Conservation (phyloP, 2,797 vertebrate species). For the Pangasius sanitwongsei region DNA sequence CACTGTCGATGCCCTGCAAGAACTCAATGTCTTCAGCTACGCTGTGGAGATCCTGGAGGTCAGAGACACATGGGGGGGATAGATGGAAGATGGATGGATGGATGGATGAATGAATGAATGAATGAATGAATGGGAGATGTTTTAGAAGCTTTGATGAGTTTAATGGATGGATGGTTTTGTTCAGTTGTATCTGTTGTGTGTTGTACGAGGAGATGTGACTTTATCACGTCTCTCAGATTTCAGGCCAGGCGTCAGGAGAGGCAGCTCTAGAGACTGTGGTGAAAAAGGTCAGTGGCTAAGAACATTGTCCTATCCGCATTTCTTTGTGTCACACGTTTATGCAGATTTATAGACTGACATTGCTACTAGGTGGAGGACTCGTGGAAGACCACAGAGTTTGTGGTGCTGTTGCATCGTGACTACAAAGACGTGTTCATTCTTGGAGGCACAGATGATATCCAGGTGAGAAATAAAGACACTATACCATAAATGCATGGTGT, state of each 20-base stretch:
- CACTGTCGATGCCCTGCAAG: slow-evolving; percentile 71
- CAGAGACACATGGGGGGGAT: slow-evolving; percentile 6
- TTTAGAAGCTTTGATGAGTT: not conserved
- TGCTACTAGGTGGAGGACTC: slow-evolving; percentile 75
- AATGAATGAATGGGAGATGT: not conserved
- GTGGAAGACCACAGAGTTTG: slow-evolving; percentile 82
- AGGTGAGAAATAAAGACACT: slow-evolving; percentile 65
- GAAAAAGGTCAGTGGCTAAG: slow-evolving; percentile 72
- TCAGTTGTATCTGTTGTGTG: not conserved
- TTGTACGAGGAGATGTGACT: not conserved
- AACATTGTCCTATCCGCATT: not conserved
- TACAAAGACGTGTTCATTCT: slow-evolving; percentile 82
- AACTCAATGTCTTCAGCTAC: slow-evolving; percentile 76
- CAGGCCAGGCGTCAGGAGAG: slow-evolving; percentile 84
- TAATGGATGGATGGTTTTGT: no score
- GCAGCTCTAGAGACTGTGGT: slow-evolving; percentile 78
- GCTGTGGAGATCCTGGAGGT: slow-evolving; percentile 78
- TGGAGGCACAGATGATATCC: slow-evolving; percentile 83
- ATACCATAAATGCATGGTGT: not conserved
- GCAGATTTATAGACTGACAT: not conserved
- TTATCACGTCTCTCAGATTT: slow-evolving; percentile 67
- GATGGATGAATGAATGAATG: not conserved
- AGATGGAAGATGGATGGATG: not conserved
- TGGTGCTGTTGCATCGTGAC: slow-evolving; percentile 77
- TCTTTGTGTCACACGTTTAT: not conserved